Evolutionary conservation across 2,113 vertebrate genomes (phyloP), one percentile per base, ranked within the genome.

Genomic region (Oncorhynchus kisutch): DNA sequence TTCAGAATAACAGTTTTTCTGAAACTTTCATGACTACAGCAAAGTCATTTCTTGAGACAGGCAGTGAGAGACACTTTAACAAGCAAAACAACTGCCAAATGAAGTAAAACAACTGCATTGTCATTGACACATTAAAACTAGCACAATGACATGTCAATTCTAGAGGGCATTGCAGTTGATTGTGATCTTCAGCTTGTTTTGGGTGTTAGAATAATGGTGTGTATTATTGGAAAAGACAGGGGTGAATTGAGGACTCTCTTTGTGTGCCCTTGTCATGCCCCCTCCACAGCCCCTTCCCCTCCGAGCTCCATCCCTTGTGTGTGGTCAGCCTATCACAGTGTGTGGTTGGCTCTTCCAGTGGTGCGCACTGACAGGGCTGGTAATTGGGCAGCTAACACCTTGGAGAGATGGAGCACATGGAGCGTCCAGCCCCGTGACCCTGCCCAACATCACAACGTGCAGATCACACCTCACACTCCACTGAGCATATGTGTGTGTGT

Each of bases 301-400:
- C 8, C 34, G 27, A 67, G 18, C 24, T 39, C 49, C 39, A 25
- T 13, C 48, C 25, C 22, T n/a, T 75, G 16, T 67, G 29, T 13
- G 49, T 16, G 25, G 31, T 16, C 14, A 31, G 45, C 59, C 13
- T 59, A n/a, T 34, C 27, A 39, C 9, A 45, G 67, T 11, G 29
- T 18, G 34, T 24, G 22, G 62, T 48, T 66, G 75, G 67, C 81
- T 79, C 49, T 70, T 70, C 25, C 74, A 48, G 76, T 49, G 73
- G 70, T 80, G 69, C 49, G 66, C 69, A 67, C 75, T 62, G 65
- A 66, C 39, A 71, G 45, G 22, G 72, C 67, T 70, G 18, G 66
- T 90, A 89, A 91, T 91, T 90, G 88, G 79, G 78, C 77, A 76
- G 86, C 85, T 88, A 81, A 85, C 39, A 39, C 86, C 80, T 81